Evolutionary conservation across 2,888 invertebrate species (phyloP).

Genomic region (Mythimna lalbum): DNA sequence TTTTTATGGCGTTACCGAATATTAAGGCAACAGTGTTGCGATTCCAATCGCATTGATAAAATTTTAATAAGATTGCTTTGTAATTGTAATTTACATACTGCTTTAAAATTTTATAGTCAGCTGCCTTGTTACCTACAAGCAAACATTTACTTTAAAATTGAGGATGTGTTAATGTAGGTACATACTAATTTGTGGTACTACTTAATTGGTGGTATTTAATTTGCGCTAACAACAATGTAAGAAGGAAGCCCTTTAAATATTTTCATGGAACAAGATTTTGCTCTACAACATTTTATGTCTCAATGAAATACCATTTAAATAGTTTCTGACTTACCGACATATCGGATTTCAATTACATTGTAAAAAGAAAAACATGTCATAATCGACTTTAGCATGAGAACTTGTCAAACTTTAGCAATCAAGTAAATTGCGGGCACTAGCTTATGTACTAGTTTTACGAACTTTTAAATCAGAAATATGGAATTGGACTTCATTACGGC

Average conservation of each 20-base stretch:
- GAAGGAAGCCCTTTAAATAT: not conserved
- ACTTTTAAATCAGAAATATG: not conserved
- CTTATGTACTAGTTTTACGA: not conserved
- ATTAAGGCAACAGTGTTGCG: conserved; percentile 46
- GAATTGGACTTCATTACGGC: not conserved
- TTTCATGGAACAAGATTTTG: not conserved
- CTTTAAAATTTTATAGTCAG: conserved; percentile 34
- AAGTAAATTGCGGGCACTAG: no score
- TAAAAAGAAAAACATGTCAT: no score
- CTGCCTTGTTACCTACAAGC: conserved; percentile 29
- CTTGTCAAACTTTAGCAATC: no score
- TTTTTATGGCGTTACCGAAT: conserved; percentile 71
- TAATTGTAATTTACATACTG: conserved; percentile 40
- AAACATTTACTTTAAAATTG: conserved; percentile 14
- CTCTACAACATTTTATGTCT: not conserved
- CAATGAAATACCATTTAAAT: not conserved
- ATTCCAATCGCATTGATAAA: conserved; percentile 9
- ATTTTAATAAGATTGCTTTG: conserved; percentile 27
- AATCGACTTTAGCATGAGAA: not conserved
- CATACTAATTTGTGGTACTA: conserved; percentile 8
- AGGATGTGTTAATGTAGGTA: conserved; percentile 17
- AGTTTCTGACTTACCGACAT: not conserved
- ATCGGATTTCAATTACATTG: no score
- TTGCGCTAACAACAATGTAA: conserved; percentile 26
- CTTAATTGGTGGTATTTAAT: conserved; percentile 27